phyloP scores from a whole-genome alignment of 2,113 vertebrate genomes.

The Alligator mississippiensis region DNA sequence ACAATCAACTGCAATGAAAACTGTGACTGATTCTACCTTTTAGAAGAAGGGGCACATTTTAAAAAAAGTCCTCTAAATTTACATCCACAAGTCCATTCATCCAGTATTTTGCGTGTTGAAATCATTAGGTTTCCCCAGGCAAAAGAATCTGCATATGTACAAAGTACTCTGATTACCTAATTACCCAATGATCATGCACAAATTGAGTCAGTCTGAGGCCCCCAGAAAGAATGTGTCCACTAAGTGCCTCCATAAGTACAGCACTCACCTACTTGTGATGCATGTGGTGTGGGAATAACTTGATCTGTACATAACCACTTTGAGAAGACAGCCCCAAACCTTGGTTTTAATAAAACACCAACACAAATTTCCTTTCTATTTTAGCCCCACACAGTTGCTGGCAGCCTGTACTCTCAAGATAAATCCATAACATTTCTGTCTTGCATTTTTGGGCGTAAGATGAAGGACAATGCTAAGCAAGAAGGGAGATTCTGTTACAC shows the following conservation, averaged over 20 bases:
- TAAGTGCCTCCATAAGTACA: background rate
- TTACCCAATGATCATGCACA: too few species aligned
- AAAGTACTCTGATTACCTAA: too few species aligned
- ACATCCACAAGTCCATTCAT: too few species aligned
- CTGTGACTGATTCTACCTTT: background rate
- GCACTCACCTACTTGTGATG: background rate
- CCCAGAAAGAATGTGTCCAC: too few species aligned
- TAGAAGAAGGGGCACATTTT: too few species aligned
- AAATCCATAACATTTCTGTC: background rate
- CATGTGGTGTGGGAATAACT: background rate
- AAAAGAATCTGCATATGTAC: too few species aligned
- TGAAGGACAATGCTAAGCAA: background rate
- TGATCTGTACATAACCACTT: background rate
- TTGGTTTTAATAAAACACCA: background rate
- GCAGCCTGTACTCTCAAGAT: too few species aligned
- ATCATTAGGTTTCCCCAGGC: too few species aligned
- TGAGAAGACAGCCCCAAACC: background rate
- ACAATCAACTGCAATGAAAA: background rate
- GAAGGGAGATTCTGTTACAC: background rate
- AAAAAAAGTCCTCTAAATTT: too few species aligned
- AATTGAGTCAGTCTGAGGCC: too few species aligned
- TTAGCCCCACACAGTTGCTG: background rate
- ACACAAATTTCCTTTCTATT: background rate
- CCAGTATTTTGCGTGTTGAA: too few species aligned
- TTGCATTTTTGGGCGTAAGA: background rate